Conservation (phyloP, 2,888 invertebrate species). For the Watsonalla binaria region DNA sequence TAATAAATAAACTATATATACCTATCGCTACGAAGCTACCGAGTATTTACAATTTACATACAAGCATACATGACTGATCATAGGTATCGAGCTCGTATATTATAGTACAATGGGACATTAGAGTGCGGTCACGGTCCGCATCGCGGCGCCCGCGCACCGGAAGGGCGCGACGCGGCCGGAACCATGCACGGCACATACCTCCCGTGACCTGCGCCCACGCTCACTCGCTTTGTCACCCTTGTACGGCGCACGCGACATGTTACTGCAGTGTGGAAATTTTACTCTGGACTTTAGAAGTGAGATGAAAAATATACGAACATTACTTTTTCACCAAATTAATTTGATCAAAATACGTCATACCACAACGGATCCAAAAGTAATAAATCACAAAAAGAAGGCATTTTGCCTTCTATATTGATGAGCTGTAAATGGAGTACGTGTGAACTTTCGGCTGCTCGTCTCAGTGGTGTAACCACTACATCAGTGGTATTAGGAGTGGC, state of each 20-base stretch:
- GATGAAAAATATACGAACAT: neutral
- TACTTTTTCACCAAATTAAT: neutral
- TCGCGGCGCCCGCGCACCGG: conserved; percentile 58
- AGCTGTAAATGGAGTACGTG: conserved; percentile 6
- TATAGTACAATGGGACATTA: conserved; percentile 60
- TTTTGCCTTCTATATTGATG: conserved; percentile 2
- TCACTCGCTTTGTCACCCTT: conserved; percentile 54
- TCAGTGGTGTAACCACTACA: conserved; percentile 26
- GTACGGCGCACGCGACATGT: conserved; percentile 51
- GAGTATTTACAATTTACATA: conserved; percentile 1
- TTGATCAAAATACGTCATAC: neutral
- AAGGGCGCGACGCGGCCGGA: conserved; percentile 71
- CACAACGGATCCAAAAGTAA: neutral
- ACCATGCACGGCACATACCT: conserved; percentile 55
- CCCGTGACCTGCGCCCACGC: conserved; percentile 59
- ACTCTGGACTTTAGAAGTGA: neutral
- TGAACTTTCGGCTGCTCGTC: conserved; percentile 24
- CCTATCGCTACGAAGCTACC: neutral
- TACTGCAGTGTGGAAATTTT: conserved; percentile 7
- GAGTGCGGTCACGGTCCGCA: conserved; percentile 58
- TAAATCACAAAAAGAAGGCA: neutral
- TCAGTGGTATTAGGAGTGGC: conserved; percentile 42
- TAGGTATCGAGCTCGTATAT: conserved; percentile 51
- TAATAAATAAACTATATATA: no score
- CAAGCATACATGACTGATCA: conserved; percentile 24